phyloP scores from a whole-genome alignment of 2,797 vertebrate genomes.

The Lagodon rhomboides region DNA sequence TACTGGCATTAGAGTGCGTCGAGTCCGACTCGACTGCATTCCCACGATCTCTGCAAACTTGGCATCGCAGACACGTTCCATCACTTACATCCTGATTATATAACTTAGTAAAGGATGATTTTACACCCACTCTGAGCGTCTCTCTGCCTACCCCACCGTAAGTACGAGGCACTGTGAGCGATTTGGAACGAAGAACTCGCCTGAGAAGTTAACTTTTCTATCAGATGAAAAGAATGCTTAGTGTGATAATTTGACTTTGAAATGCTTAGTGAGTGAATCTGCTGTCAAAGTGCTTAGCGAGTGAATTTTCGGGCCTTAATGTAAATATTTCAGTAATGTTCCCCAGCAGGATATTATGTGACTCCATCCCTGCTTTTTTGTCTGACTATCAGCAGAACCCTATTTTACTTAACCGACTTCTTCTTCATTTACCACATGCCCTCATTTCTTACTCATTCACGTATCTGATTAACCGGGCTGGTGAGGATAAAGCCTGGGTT shows the following conservation, averaged over 20 bases:
- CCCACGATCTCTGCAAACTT: constrained; percentile 39
- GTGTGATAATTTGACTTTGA: constrained; percentile 62
- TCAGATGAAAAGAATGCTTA: constrained; percentile 70
- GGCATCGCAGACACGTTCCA: constrained; percentile 51
- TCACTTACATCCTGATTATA: constrained; percentile 60
- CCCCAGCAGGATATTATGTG: constrained; percentile 36
- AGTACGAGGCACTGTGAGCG: constrained; percentile 25
- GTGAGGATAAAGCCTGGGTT: constrained; percentile 19
- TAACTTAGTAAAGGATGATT: constrained; percentile 57
- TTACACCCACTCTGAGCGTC: constrained; percentile 25
- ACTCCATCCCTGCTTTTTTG: constrained; percentile 47
- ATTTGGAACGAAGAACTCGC: constrained; percentile 38
- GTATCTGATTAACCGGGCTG: constrained; percentile 32
- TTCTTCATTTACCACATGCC: constrained; percentile 3
- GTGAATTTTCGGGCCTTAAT: constrained; percentile 48
- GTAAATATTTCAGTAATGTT: constrained; percentile 75
- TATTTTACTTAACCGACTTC: constrained; percentile 36
- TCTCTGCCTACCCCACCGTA: constrained; percentile 22
- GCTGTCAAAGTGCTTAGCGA: constrained; percentile 66
- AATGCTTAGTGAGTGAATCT: constrained; percentile 65
- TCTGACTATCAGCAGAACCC: constrained; percentile 33
- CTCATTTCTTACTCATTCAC: constrained; percentile 19
- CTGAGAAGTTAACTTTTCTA: constrained; percentile 67
- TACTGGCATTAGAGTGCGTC: constrained; percentile 45
- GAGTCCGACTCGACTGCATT: constrained; percentile 38